These are phyloP conservation scores for Heliconius eleuchia DNA, from an alignment of 1,140 invertebrate genomes.

Conservation along the genomic window DNA sequence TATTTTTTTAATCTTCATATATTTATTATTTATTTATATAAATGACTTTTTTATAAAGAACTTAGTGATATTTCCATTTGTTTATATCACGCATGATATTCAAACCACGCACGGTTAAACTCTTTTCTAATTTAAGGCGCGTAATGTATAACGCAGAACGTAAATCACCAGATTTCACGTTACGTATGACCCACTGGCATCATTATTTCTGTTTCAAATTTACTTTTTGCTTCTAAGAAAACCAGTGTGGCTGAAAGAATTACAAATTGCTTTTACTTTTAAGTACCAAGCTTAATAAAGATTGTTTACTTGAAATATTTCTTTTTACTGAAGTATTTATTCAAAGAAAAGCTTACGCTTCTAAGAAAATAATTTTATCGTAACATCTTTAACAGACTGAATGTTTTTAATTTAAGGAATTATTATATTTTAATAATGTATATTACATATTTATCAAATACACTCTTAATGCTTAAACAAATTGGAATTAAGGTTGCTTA, in stretches of 20 bases:
- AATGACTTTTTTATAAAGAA: not conserved
- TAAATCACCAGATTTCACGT: slow-evolving; percentile 18
- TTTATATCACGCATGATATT: not conserved
- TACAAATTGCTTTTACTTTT: slow-evolving; percentile 3
- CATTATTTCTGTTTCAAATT: not conserved
- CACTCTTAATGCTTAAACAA: too few relatives aligned
- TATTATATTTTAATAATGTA: too few relatives aligned
- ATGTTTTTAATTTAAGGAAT: too few relatives aligned
- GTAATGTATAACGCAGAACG: not conserved
- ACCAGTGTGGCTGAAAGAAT: not conserved
- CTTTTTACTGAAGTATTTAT: not conserved
- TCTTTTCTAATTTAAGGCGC: slow-evolving; percentile 5
- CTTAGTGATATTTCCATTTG: not conserved
- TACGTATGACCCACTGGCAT: slow-evolving; percentile 24
- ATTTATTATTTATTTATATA: not conserved
- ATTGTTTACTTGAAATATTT: not conserved
- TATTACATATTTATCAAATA: too few relatives aligned
- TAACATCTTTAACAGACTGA: too few relatives aligned
- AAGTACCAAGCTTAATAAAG: not conserved
- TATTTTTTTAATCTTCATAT: not conserved
- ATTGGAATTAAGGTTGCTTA: too few relatives aligned
- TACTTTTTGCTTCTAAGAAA: slow-evolving; percentile 8
- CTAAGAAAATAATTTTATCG: not conserved
- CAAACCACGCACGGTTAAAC: not conserved
- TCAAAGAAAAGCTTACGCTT: not conserved